Conservation (phyloP, 92 coral and sea anemone genomes). For the Scolanthus callimorphus region DNA sequence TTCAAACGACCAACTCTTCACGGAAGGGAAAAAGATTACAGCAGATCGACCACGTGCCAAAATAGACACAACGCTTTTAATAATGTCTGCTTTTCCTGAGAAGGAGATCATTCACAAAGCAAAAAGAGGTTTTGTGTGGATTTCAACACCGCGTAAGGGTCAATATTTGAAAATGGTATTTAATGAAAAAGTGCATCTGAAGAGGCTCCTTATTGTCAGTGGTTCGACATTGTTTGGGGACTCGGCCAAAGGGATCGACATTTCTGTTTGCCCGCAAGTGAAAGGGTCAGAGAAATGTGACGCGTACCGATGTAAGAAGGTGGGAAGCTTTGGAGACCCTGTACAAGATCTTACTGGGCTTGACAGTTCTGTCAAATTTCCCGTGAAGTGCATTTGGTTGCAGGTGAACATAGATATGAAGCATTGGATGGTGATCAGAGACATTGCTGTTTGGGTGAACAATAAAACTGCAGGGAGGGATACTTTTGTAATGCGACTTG, state of each 20-base stretch:
- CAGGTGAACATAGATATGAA: not conserved
- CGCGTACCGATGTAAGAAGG: not conserved
- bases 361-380: slow-evolving; percentile 1
- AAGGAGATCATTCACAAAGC: too few species aligned
- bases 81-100: not conserved
- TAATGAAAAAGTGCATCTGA: not conserved
- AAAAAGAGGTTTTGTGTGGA: slow-evolving; percentile 10
- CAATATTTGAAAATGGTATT: slow-evolving; percentile 13
- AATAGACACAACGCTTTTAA: slow-evolving; percentile 1
- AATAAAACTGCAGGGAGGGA: not conserved
- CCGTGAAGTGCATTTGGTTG: slow-evolving; percentile 25
- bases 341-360: slow-evolving; percentile 15
- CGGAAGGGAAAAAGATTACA: not conserved
- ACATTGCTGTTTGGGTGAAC: slow-evolving; percentile 24
- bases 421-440: slow-evolving; percentile 14
- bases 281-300: slow-evolving; percentile 2
- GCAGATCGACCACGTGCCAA: slow-evolving; percentile 7
- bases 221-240: slow-evolving; percentile 14
- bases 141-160: not conserved
- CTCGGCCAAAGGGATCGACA: not conserved
- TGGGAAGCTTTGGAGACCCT: slow-evolving; percentile 22
- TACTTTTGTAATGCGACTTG: too few species aligned
- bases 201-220: slow-evolving; percentile 6
- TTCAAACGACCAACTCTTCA: not conserved
- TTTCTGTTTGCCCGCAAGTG: slow-evolving; percentile 1